Conservation (phyloP, 92 coral and sea anemone species). For the Pocillopora meandrina region DNA sequence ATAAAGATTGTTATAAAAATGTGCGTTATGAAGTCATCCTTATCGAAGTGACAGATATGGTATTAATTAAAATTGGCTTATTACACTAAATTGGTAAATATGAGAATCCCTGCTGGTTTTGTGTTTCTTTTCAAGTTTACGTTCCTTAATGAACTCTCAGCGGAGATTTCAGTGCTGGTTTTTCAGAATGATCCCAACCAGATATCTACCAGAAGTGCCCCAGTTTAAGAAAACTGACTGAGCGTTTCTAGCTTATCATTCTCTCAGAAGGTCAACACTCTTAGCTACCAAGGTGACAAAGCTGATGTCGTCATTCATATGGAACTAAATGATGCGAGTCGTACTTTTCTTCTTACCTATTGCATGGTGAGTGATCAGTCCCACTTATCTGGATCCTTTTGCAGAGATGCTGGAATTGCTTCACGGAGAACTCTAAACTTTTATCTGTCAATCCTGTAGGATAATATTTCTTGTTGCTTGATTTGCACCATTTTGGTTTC, state of each 20-base stretch:
- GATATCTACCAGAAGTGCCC: neutral
- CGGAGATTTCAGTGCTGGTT: neutral
- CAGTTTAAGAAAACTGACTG: neutral
- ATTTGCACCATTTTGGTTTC: neutral
- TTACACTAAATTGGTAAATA: neutral
- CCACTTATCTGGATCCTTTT: too few relatives aligned
- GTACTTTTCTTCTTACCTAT: too few relatives aligned
- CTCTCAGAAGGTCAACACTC: too few relatives aligned
- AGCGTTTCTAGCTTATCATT: too few relatives aligned
- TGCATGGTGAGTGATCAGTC: too few relatives aligned
- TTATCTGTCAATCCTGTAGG: too few relatives aligned
- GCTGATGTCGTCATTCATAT: too few relatives aligned
- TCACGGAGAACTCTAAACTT: too few relatives aligned
- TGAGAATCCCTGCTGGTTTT: constrained; percentile 13
- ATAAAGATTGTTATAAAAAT: neutral
- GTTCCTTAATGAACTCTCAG: neutral
- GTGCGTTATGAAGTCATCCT: neutral
- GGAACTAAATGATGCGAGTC: too few relatives aligned
- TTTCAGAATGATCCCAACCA: neutral
- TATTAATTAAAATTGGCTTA: neutral
- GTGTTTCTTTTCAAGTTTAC: neutral
- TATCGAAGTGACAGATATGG: constrained; percentile 8
- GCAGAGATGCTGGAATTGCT: too few relatives aligned
- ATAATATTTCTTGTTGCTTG: neutral
- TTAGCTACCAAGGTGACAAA: too few relatives aligned